Conservation (phyloP, 2,888 invertebrate genomes). For the Litoditis marina region DNA sequence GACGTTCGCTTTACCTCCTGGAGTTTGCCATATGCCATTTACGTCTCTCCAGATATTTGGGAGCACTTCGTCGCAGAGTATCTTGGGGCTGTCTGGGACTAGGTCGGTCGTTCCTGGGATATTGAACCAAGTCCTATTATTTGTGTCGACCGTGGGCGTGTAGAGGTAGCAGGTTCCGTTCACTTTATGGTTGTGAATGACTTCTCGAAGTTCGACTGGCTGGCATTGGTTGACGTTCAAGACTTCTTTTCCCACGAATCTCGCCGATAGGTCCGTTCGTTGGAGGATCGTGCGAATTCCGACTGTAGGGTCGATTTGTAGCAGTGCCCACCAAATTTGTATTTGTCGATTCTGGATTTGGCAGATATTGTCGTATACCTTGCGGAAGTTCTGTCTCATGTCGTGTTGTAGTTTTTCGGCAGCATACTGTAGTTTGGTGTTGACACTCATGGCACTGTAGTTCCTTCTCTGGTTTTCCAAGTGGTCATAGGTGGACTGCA, state of each 20-base stretch:
- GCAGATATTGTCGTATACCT: not conserved
- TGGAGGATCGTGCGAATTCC: not conserved
- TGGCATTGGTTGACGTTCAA: not conserved
- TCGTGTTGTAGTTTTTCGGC: not conserved
- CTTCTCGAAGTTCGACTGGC: not conserved
- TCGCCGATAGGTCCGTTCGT: not conserved
- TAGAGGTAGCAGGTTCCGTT: constrained; percentile 1
- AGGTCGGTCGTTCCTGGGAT: not conserved
- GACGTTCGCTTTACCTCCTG: not conserved
- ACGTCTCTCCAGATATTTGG: not conserved
- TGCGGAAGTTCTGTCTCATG: not conserved
- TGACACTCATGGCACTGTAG: not conserved
- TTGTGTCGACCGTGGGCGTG: not conserved
- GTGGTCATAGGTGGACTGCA: not conserved
- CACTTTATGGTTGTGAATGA: not conserved
- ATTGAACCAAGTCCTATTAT: not conserved
- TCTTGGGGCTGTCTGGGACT: not conserved
- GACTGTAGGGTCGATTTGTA: not conserved
- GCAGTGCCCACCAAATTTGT: not conserved
- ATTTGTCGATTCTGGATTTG: not conserved
- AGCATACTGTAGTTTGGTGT: not conserved
- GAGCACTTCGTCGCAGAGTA: not conserved
- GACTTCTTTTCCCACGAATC: not conserved
- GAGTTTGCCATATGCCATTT: not conserved
- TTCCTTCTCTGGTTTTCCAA: not conserved